Percentiles rank a stretch among this genome's conserved stretches.
Evolutionary conservation across 2,797 vertebrate species (phyloP).

Genomic region (Botia kubotai): DNA sequence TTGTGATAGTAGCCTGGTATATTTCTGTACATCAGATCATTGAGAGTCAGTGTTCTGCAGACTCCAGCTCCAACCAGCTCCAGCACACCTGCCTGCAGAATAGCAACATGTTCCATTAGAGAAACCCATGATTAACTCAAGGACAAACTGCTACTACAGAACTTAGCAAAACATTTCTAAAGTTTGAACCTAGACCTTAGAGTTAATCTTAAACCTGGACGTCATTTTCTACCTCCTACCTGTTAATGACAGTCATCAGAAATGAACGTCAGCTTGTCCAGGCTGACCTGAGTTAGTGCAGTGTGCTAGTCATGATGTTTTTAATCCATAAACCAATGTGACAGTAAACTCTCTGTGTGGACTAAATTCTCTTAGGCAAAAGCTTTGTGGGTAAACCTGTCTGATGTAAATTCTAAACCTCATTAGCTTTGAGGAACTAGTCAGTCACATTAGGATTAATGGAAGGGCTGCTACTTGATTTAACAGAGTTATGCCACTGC

Average conservation of each 20-base stretch:
- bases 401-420: constrained; percentile 86
- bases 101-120: neutral
- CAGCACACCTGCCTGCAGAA: no score
- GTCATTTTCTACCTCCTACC: neutral
- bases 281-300: constrained; percentile 67
- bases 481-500: constrained; percentile 85
- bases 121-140: neutral
- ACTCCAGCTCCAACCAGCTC: no score
- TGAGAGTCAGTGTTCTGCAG: no score
- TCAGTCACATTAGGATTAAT: constrained; percentile 84
- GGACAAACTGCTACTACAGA: neutral
- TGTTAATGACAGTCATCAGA: neutral
- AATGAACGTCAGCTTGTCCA: constrained; percentile 10
- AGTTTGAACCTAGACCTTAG: neutral
- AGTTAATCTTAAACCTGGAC: neutral
- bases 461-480: constrained; percentile 81
- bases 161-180: neutral
- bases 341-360: constrained; percentile 83
- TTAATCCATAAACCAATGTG: constrained; percentile 81
- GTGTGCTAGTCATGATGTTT: constrained; percentile 69
- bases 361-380: constrained; percentile 81
- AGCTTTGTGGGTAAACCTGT: constrained; percentile 84
- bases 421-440: constrained; percentile 85
- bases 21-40: no score
- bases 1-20: neutral